A percentile compares a stretch with the other conserved stretches of the same genome.
These are phyloP conservation scores for Imbricaverruca yamaguchii DNA, from an alignment of 2,888 invertebrate genomes.

Conservation along the genomic window DNA sequence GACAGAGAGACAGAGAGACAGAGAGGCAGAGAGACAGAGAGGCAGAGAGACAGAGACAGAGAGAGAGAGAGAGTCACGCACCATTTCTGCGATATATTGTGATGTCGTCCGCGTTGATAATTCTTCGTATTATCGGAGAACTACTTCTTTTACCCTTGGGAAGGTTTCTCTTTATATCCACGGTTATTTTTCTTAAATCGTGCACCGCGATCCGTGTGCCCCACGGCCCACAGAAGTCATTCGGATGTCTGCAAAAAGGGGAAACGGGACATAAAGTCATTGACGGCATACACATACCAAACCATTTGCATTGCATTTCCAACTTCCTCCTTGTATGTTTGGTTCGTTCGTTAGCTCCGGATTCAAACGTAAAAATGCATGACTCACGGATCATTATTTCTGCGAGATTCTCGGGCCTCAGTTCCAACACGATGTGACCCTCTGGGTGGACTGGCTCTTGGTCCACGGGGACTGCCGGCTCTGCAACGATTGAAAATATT, in stretches of 20 bases:
- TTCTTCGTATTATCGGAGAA: constrained; percentile 4
- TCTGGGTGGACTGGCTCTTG: no score
- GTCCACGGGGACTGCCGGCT: background rate
- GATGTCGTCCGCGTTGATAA: constrained; percentile 7
- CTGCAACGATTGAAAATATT: background rate
- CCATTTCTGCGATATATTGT: constrained; percentile 4
- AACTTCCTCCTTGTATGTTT: background rate
- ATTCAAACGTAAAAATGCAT: no score
- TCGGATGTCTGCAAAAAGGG: background rate
- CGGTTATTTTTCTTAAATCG: constrained; percentile 8
- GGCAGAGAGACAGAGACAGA: background rate
- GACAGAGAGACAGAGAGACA: background rate
- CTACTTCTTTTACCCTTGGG: constrained; percentile 5
- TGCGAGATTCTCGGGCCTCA: background rate
- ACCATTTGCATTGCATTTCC: background rate
- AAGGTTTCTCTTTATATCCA: constrained; percentile 3
- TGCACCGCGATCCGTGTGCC: background rate
- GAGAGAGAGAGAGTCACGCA: background rate
- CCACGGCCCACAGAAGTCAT: constrained; percentile 8
- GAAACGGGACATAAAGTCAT: no score
- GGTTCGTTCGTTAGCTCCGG: no score
- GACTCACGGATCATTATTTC: background rate
- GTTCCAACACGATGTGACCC: background rate
- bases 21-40: background rate
- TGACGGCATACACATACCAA: background rate